A percentile compares a stretch with the other conserved stretches of the same genome.
Conservation (phyloP, 92 coral and sea anemone genomes). For the Palythoa grandis region DNA sequence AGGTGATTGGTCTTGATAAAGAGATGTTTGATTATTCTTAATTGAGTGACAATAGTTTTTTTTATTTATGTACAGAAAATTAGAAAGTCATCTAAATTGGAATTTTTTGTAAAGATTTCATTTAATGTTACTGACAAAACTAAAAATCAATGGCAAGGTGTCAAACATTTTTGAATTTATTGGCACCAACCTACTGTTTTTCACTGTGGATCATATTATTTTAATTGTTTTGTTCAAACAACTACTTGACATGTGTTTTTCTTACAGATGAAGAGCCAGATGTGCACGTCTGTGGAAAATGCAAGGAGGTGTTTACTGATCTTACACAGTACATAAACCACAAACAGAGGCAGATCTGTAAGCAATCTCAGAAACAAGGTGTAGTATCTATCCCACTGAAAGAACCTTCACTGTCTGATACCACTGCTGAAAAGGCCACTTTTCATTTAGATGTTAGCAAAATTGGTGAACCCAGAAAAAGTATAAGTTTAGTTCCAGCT, state of each 20-base stretch:
- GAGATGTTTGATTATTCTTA: too few species aligned
- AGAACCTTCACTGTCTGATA: not conserved
- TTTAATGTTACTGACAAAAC: too few species aligned
- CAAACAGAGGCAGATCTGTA: slow-evolving; percentile 71
- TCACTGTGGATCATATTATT: too few species aligned
- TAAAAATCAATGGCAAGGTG: too few species aligned
- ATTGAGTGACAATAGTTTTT: too few species aligned
- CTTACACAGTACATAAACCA: slow-evolving; percentile 81
- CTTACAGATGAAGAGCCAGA: slow-evolving; percentile 86
- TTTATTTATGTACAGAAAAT: too few species aligned
- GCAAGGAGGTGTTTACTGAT: slow-evolving; percentile 83
- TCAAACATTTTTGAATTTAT: too few species aligned
- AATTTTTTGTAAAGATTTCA: too few species aligned
- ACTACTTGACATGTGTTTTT: not conserved
- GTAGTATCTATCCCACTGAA: not conserved
- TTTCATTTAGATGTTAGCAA: not conserved
- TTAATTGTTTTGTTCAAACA: too few species aligned
- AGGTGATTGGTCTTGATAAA: too few species aligned
- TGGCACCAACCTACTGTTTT: too few species aligned
- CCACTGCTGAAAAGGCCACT: not conserved
- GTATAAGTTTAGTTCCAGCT: not conserved
- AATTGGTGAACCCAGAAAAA: not conserved
- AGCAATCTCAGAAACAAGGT: slow-evolving; percentile 15
- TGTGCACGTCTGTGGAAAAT: slow-evolving; percentile 94
- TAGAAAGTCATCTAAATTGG: too few species aligned